phyloP scores from a whole-genome alignment of 2,797 vertebrate genomes.

The Catamblyrhynchus diadema region DNA sequence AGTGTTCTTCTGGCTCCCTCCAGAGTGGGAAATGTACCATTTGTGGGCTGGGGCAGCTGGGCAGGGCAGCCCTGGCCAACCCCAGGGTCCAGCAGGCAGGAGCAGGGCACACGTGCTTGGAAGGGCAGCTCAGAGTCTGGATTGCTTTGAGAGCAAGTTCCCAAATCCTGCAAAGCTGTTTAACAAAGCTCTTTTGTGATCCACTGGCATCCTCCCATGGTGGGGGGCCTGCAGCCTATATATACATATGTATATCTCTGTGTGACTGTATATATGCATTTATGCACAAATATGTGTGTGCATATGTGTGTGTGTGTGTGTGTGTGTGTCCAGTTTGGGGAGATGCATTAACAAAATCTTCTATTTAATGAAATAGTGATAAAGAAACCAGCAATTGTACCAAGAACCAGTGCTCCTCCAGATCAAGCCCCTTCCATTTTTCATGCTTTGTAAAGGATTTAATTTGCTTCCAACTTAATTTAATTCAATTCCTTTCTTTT shows the following conservation, averaged over 20 bases:
- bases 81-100: background rate
- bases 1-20: background rate
- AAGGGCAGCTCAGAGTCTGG: background rate
- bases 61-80: rapidly evolving
- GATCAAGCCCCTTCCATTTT: background rate
- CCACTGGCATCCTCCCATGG: background rate
- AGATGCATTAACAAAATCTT: conserved; percentile 19
- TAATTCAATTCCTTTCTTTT: background rate
- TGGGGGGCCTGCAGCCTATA: background rate
- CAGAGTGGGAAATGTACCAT: background rate
- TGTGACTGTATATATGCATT: background rate
- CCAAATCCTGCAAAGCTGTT: background rate
- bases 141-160: background rate
- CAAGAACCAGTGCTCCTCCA: background rate
- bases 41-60: background rate
- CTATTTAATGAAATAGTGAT: background rate
- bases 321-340: background rate
- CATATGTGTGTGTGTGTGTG: background rate
- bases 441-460: background rate
- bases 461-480: background rate
- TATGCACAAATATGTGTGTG: background rate
- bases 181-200: background rate
- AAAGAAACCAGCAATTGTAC: background rate
- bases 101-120: background rate
- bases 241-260: rapidly evolving